These are phyloP conservation scores for Seriola dumerili DNA, from an alignment of 2,113 vertebrate genomes.

Conservation along the genomic window DNA sequence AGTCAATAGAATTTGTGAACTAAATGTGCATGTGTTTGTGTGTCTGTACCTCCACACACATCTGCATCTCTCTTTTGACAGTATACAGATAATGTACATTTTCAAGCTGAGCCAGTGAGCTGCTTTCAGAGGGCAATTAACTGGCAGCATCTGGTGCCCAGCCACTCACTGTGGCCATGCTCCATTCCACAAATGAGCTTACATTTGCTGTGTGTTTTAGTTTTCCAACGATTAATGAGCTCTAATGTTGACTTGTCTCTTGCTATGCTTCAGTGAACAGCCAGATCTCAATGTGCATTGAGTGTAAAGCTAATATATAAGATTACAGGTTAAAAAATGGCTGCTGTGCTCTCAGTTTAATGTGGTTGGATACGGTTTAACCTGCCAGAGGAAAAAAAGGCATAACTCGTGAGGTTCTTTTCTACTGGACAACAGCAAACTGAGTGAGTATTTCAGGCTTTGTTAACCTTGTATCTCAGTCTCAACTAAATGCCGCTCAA, in stretches of 20 bases:
- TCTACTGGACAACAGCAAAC: neutral
- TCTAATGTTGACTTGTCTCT: slow-evolving; percentile 43
- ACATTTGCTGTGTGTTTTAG: slow-evolving; percentile 46
- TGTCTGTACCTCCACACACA: neutral
- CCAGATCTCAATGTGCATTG: slow-evolving; percentile 8
- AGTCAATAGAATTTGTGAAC: neutral
- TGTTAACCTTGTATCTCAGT: neutral
- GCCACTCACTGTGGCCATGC: slow-evolving; percentile 47
- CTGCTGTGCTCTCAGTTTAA: neutral
- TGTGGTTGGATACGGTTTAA: neutral
- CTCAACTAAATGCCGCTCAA: neutral
- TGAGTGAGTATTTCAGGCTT: neutral
- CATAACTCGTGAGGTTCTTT: neutral
- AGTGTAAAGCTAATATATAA: neutral
- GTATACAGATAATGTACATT: slow-evolving; percentile 23
- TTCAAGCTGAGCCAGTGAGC: slow-evolving; percentile 43
- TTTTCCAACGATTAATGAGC: slow-evolving; percentile 54
- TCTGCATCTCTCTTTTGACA: slow-evolving; percentile 12
- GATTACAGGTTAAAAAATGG: neutral
- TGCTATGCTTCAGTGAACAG: slow-evolving; percentile 33
- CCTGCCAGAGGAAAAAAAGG: neutral
- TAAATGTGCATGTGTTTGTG: neutral
- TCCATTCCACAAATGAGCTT: slow-evolving; percentile 48
- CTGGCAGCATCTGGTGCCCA: slow-evolving; percentile 65
- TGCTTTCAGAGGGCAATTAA: slow-evolving; percentile 58